Base-by-base conservation (phyloP, 1,140 invertebrate genomes). In the Drosophila auraria region DNA sequence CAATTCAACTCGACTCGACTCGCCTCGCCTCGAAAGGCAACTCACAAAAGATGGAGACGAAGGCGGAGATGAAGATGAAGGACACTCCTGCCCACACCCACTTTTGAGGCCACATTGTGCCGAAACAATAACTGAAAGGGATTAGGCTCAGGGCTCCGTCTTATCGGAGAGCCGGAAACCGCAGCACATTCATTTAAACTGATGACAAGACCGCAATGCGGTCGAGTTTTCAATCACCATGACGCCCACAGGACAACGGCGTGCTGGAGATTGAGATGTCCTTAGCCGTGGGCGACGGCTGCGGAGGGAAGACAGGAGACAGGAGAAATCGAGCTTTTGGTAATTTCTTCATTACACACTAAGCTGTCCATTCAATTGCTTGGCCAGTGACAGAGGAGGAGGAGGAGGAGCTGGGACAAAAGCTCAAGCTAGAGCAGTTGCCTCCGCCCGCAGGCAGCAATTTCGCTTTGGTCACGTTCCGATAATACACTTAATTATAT, bases 141-240 rank as follows among this genome's bases (percentile, higher is more conserved):
- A 87, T 87, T 87, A 89, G 84, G 75, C 75, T 78, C 58, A 58
- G 65, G 75, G 42, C 75, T 78, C 45, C 68, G 60, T 84, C 84
- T 87, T 87, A 90, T 87, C 86, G 80, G 66, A 61, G 62, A 44
- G 42, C 47, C 66, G 68, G 78, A 78, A 78, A 77, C 83, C 83
- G 80, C 71, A 79, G 77, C 68, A 75, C 86, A 87, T 87, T 89
- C 74, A 82, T 87, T 90, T 79, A 68, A 90, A 87, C 87, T 90
- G 84, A 87, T 87, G 84, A 87, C 81, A 90, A 79, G 81, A 70
- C 84, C 86, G 84, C 84, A 90, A 63, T 87, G 84, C 84, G 84
- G 84, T 87, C 64, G 81, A 84, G 86, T 90, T 87, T 87, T 87
- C 84, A 87, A 87, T 87, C 84, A 87, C 86, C 84, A 84, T 82